Percentiles rank a stretch among this genome's conserved stretches.
These are phyloP conservation scores for Pseudorhombus dupliciocellatus DNA, from an alignment of 2,113 vertebrate genomes.

Conservation along the genomic window DNA sequence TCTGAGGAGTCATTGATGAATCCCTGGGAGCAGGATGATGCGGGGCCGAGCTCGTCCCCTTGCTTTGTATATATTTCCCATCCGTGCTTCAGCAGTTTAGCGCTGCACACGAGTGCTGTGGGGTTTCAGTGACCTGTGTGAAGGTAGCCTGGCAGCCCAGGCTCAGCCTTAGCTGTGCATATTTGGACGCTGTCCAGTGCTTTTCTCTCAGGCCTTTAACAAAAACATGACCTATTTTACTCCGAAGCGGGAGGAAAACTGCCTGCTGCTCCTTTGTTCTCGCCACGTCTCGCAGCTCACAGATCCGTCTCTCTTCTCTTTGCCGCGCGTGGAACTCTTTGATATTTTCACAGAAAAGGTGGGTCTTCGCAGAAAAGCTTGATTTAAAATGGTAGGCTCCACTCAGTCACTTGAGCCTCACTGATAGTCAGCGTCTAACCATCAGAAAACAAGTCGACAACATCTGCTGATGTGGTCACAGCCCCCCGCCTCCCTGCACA, in stretches of 20 bases:
- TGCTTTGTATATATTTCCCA: background rate
- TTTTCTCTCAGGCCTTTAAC: conserved; percentile 28
- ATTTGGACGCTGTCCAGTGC: conserved; percentile 28
- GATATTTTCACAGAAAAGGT: background rate
- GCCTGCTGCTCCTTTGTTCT: background rate
- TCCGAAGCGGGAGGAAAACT: background rate
- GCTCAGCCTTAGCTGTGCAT: conserved; percentile 14
- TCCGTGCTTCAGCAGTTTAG: background rate
- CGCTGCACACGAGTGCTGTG: background rate
- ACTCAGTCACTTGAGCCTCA: background rate
- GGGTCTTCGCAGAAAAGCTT: background rate
- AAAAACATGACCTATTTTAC: conserved; percentile 56
- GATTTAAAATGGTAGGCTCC: background rate
- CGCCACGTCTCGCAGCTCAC: background rate
- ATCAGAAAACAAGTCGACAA: background rate
- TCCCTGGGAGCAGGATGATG: conserved; percentile 9
- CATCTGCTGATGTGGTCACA: background rate
- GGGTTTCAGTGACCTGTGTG: conserved; percentile 20
- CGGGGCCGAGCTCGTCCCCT: background rate
- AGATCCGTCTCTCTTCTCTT: background rate
- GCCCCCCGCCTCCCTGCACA: background rate
- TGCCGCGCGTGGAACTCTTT: background rate
- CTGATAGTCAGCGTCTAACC: background rate
- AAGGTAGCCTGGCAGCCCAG: conserved; percentile 16
- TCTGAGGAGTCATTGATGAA: conserved; percentile 39